Conservation (phyloP, 2,888 invertebrate species). For the Caenorhabditis panamensis region DNA sequence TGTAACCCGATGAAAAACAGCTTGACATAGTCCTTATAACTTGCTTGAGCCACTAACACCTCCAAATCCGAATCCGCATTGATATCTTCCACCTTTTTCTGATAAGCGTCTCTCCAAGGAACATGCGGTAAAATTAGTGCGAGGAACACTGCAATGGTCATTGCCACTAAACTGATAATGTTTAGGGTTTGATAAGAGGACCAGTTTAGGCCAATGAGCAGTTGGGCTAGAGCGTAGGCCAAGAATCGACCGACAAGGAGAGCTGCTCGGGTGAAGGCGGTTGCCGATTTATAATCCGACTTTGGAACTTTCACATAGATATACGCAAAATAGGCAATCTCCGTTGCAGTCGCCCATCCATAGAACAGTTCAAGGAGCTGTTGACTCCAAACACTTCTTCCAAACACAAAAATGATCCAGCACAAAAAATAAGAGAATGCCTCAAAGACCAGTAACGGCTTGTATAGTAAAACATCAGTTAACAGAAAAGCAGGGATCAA, state of each 20-base stretch:
- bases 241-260: conserved; percentile 71
- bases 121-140: conserved; percentile 73
- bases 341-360: conserved; percentile 90
- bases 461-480: conserved; percentile 76
- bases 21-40: conserved; percentile 49
- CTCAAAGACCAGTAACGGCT: conserved; percentile 73
- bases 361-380: conserved; percentile 83
- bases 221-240: conserved; percentile 84
- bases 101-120: conserved; percentile 69
- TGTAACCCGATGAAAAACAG: conserved; percentile 51
- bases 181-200: conserved; percentile 88
- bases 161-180: conserved; percentile 87
- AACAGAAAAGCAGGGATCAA: conserved; percentile 72
- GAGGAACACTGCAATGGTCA: conserved; percentile 65
- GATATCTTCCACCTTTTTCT: conserved; percentile 55
- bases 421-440: conserved; percentile 85
- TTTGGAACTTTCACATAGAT: conserved; percentile 81
- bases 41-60: conserved; percentile 34
- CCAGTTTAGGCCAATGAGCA: conserved; percentile 86
- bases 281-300: conserved; percentile 64
- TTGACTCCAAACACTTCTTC: conserved; percentile 86
- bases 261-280: conserved; percentile 75
- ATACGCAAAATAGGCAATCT: conserved; percentile 94
- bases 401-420: conserved; percentile 88
- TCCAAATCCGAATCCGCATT: conserved; percentile 30